These are phyloP conservation scores for Sinodicranocentrus sp. DNA, from an alignment of 2,888 invertebrate genomes.

Conservation along the genomic window DNA sequence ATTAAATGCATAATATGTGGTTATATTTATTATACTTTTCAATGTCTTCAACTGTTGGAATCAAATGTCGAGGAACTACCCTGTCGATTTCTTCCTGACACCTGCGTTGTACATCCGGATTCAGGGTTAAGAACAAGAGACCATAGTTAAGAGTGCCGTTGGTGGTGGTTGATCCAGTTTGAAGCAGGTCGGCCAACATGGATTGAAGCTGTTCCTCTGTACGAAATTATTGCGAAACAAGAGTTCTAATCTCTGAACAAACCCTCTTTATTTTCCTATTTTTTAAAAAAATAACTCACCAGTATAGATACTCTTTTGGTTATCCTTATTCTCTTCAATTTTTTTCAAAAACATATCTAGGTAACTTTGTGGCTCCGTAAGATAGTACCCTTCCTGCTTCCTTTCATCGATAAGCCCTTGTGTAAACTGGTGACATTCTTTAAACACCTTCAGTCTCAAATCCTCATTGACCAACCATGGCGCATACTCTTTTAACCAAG, in stretches of 20 bases:
- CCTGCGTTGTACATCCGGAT: constrained; percentile 32
- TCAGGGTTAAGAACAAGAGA: constrained; percentile 24
- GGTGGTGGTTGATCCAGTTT: constrained; percentile 40
- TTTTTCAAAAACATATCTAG: constrained; percentile 68
- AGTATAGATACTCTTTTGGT: constrained; percentile 42
- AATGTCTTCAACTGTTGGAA: constrained; percentile 43
- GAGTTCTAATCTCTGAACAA: no score
- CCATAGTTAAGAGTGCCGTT: constrained; percentile 57
- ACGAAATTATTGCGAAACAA: background rate
- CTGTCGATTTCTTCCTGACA: constrained; percentile 28
- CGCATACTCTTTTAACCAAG: constrained; percentile 12
- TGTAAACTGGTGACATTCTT: constrained; percentile 51
- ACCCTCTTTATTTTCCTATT: background rate
- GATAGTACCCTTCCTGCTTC: constrained; percentile 52
- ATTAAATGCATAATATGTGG: background rate
- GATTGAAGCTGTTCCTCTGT: constrained; percentile 45
- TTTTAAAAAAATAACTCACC: constrained; percentile 31
- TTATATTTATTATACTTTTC: constrained; percentile 33
- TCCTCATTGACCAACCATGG: constrained; percentile 35
- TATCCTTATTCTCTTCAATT: constrained; percentile 52
- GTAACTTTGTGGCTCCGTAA: constrained; percentile 60
- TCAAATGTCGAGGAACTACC: constrained; percentile 21
- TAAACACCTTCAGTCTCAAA: constrained; percentile 22
- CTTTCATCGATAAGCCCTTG: constrained; percentile 49
- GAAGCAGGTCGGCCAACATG: constrained; percentile 53